Evolutionary conservation across 2,888 invertebrate genomes (phyloP).

Genomic region (Neuroscelio doddi): DNA sequence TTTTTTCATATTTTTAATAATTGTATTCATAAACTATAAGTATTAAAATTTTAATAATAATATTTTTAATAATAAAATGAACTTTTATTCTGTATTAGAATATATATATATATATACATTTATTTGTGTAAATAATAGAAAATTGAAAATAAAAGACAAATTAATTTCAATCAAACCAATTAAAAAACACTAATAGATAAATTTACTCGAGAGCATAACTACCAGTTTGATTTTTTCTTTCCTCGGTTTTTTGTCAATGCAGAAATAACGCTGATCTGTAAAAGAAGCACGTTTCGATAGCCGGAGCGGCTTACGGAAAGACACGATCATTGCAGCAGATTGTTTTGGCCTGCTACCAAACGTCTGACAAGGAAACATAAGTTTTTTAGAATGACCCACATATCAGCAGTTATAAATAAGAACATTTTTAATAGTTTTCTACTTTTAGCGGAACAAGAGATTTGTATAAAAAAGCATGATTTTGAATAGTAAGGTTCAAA

Average conservation of each 20-base stretch:
- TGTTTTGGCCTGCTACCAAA: slow-evolving; percentile 62
- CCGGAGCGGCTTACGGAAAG: slow-evolving; percentile 9
- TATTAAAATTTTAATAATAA: no score
- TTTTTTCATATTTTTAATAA: no score
- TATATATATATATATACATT: no score
- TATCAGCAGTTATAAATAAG: slow-evolving; percentile 63
- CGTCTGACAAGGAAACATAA: slow-evolving; percentile 50
- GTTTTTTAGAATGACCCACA: slow-evolving; percentile 63
- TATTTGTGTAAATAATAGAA: neutral
- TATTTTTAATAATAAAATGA: no score
- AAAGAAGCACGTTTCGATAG: slow-evolving; percentile 47
- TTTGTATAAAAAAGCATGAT: no score
- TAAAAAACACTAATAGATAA: slow-evolving; percentile 5
- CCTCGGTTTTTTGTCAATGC: slow-evolving; percentile 9
- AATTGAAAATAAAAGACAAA: neutral
- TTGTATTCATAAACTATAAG: no score
- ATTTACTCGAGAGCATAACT: neutral
- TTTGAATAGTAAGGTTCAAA: no score
- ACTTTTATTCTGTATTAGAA: no score
- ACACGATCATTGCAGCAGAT: slow-evolving; percentile 58
- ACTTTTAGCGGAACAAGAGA: no score
- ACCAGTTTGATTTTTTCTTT: slow-evolving; percentile 9
- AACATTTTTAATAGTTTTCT: slow-evolving; percentile 24
- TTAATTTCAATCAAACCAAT: slow-evolving; percentile 4
- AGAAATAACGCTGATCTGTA: slow-evolving; percentile 38